These are phyloP conservation scores for Amazona vittata DNA, from an alignment of 2,113 vertebrate species.

Conservation along the genomic window DNA sequence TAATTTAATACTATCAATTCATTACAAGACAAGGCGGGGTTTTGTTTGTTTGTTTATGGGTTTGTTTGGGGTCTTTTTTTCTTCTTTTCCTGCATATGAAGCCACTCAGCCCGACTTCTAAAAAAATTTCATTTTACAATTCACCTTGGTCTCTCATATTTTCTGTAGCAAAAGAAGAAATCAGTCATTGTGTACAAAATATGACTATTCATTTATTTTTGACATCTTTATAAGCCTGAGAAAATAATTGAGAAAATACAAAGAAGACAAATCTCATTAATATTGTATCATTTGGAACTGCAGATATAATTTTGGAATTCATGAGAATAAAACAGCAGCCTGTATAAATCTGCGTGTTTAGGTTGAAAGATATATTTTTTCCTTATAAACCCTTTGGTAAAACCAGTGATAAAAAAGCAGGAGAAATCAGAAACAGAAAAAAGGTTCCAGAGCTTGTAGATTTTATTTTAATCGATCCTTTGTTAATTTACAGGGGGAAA, in stretches of 20 bases:
- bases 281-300: not conserved
- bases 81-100: not conserved
- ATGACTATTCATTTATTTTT: not conserved
- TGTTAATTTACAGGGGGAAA: not conserved
- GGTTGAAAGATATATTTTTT: not conserved
- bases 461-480: not conserved
- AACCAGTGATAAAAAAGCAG: not conserved
- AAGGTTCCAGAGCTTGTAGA: accelerated
- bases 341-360: not conserved
- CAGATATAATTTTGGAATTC: not conserved
- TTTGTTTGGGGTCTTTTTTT: not conserved
- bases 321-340: not conserved
- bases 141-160: not conserved
- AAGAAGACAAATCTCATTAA: not conserved
- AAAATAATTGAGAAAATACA: not conserved
- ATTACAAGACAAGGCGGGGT: not conserved
- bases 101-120: not conserved
- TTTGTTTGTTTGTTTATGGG: not conserved
- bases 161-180: not conserved
- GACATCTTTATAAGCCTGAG: not conserved
- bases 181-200: not conserved
- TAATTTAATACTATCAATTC: accelerated
- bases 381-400: not conserved
- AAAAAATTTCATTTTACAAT: not conserved
- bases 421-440: not conserved